Base-by-base conservation (phyloP, 2,113 vertebrate genomes). In the Istiophorus platypterus region DNA sequence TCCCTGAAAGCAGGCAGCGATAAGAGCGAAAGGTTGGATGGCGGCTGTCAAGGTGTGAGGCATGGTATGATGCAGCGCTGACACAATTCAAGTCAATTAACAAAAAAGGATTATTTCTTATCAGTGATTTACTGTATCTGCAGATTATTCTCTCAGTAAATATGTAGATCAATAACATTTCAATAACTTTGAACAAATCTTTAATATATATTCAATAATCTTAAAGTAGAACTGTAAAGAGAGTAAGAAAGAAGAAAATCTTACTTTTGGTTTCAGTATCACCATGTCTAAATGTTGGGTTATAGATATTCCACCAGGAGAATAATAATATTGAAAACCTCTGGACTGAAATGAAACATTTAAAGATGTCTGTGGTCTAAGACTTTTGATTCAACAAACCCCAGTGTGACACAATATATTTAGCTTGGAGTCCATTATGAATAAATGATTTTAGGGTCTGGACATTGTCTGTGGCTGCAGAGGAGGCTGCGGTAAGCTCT, bases 381-480 rank as follows among this genome's bases (percentile, higher is more conserved):
- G 20, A 17, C 22, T 45, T 52, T 13, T 24, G 51, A 81, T 54
- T 41, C 1, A 11, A 69, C 34, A 51, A 54, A 45, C 37, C 67
- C 20, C 34, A 41, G 45, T 11, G 22, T 49, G 52, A 12, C 41
- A 65, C 39, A 24, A 47, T 67, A 51, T 54, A 65, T 81, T 56
- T 66, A 80, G 59, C 27, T 71, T 26, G 20, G 9, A 39, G 37
- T 47, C 41, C 20, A 41, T 34, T 31, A 80, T 68, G 11, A 75
- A 72, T 82, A 62, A 31, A 75, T 24, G 27, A 69, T 52, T 11
- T 64, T 1, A 58, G 5, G 18, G 37, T 86, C 62, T 72, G 74
- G 74, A 71, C 56, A 85, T 15, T 37, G 59, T 72, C 71, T 79
- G 47, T 14, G 31, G 59, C 39, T 47, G 34, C 39, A 63, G 39